Evolutionary conservation across 2,797 vertebrate species (phyloP), one percentile per base, ranked within the genome.

Genomic region (Tangara arthus): DNA sequence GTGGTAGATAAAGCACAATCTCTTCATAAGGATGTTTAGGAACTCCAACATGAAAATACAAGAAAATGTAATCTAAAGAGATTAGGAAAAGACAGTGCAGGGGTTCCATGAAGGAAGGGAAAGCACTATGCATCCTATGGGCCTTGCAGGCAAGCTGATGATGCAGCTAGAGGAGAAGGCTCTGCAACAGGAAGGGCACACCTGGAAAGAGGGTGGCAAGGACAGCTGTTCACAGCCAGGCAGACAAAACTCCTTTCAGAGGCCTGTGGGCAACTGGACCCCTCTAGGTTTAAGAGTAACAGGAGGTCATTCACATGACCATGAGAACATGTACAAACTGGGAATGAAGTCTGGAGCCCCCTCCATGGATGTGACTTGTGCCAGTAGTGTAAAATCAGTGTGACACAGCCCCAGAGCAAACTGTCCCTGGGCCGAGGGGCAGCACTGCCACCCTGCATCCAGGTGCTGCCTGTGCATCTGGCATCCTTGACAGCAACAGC

Each of bases 401-500:
- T 30, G 50, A 75, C 19, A 52, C 28, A 61, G 65, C 37, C 32
- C 34, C 6, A 0, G 49, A 56, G 60, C 0, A 1, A 50, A 46
- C 37, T 1, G 0, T 52, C 30, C 44, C 22, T 65, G 0, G 3
- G 44, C 56, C 1, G 4, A 87, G 49, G 35, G 56, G 60, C 63
- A 78, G 49, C 77, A 82, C 42, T 68, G 70, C 32, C 50, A 80
- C 39, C 41, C 60, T 3, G 1, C 57, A 66, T 27, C 46, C 26
- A 23, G 80, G 72, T n/a, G 59, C 9, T 88, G 15, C 47, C 49
- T 1, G 0, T 24, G 37, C 28, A 71, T 53, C 56, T 21, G 30
- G 32, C 28, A 68, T 12, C 18, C 44, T 39, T 66, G 39, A 57
- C n/a, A 41, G 68, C 34, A 89, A 30, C 2, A 87, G 55, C n/a